These are phyloP conservation scores for Papilio polyxenes DNA, from an alignment of 1,140 invertebrate species.

Conservation along the genomic window DNA sequence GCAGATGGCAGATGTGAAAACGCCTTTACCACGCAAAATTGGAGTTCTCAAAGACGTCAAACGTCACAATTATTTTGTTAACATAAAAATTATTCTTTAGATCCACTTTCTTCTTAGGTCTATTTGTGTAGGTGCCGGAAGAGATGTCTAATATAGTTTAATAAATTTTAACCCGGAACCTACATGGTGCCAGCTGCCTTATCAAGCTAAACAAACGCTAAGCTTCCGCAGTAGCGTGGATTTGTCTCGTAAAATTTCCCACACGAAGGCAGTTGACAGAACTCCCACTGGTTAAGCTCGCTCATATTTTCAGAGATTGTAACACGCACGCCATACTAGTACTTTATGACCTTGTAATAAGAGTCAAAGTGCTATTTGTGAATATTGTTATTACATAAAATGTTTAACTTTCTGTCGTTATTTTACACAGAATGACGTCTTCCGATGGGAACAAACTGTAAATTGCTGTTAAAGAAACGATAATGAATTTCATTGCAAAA, in stretches of 20 bases:
- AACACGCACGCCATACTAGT: background rate
- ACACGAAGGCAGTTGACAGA: slow-evolving; percentile 6
- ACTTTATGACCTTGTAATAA: background rate
- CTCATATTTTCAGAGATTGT: background rate
- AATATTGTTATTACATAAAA: background rate
- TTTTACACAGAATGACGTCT: slow-evolving; percentile 1
- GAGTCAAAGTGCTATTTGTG: background rate
- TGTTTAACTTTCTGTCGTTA: slow-evolving; percentile 24
- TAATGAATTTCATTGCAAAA: background rate
- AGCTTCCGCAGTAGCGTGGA: slow-evolving; percentile 15
- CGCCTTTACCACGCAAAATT: background rate
- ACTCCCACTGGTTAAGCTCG: slow-evolving; percentile 1
- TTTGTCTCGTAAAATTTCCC: slow-evolving; percentile 24
- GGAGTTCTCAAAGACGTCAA: background rate
- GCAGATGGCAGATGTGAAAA: background rate
- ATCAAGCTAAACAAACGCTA: slow-evolving; percentile 17
- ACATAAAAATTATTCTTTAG: background rate
- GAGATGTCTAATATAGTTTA: background rate
- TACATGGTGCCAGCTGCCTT: background rate
- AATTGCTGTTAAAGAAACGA: background rate
- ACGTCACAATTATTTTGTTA: background rate
- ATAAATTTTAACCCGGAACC: background rate
- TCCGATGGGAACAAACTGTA: slow-evolving; percentile 2
- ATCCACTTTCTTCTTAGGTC: background rate
- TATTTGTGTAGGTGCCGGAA: background rate